Base-by-base conservation (phyloP, 2,888 invertebrate species). In the Leptothorax acervorum region DNA sequence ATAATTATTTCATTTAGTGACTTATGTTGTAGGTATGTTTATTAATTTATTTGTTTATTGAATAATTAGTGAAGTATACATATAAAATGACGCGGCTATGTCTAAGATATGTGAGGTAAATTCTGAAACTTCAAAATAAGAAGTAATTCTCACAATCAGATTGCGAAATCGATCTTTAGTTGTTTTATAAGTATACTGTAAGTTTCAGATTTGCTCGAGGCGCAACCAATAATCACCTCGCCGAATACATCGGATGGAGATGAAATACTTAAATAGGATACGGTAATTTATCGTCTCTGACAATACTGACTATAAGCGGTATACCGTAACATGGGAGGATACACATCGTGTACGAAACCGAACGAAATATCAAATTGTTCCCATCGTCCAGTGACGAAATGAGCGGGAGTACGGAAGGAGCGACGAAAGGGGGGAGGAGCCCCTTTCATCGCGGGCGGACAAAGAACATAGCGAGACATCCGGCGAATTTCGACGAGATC, bases 401-500 rank as follows among this genome's bases (percentile, higher is more conserved):
- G 90, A 86, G 86, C 88, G 85, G 86, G 86, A 87, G 90, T 39
- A 45, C 79, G 73, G 79, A 87, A 85, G 62, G 70, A 87, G 87
- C 71, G 71, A 35, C 57, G 78, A 5, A 42, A 31, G 71, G 57
- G 60, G 42, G 48, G 1, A 48, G 48, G 39, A 18, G 48, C 83
- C 85, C 86, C 90, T 91, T 90, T 91, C 91, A 91, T 91, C 90
- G 83, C 53, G 53, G 89, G 89, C 90, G 87, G 91, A 92, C 92
- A 92, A 92, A 92, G 90, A 90, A 90, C 89, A 87, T 87, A 87
- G 88, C 91, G 89, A 92, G 89, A 92, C 90, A 92, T 93, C 93
- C 92, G 92, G 93, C 89, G 87, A 92, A 92, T 92, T 93, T 91
- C 90, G 90, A 90, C 89, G 91, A 89, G 89, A 91, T 90, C 89